phyloP scores from a whole-genome alignment of 2,888 invertebrate genomes.

The Synergus itoensis region DNA sequence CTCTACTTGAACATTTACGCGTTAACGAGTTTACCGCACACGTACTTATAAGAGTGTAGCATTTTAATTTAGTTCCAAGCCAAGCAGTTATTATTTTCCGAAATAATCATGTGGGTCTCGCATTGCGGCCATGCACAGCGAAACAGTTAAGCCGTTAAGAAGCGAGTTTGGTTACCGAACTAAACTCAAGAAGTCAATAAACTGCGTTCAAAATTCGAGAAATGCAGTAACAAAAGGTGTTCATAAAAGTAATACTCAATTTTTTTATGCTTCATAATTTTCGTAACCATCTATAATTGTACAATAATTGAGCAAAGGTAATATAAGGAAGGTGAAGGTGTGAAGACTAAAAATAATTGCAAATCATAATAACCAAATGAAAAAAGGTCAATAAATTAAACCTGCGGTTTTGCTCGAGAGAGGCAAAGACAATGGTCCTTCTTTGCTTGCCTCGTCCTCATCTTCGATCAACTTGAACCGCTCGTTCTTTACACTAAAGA shows the following conservation, averaged over 20 bases:
- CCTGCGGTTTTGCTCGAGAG: constrained; percentile 59
- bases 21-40: constrained; percentile 54
- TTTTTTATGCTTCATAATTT: background rate
- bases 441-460: constrained; percentile 37
- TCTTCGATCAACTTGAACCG: constrained; percentile 30
- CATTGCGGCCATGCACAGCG: constrained; percentile 46
- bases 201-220: background rate
- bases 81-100: constrained; percentile 52
- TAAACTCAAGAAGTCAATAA: constrained; percentile 21
- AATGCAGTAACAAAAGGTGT: background rate
- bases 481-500: constrained; percentile 8
- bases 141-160: constrained; percentile 42
- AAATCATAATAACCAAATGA: constrained; percentile 67
- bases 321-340: background rate
- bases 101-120: constrained; percentile 53
- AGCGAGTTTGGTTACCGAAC: constrained; percentile 2
- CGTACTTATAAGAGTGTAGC: constrained; percentile 43
- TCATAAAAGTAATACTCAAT: background rate
- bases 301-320: background rate
- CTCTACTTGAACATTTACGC: constrained; percentile 32
- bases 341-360: background rate
- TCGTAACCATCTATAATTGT: no score
- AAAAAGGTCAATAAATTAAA: constrained; percentile 67
- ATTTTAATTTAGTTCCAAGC: constrained; percentile 54
- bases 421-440: constrained; percentile 46